Evolutionary conservation across 2,888 invertebrate genomes (phyloP), one percentile per base, ranked within the genome.

Genomic region (Microctonus hyperodae): DNA sequence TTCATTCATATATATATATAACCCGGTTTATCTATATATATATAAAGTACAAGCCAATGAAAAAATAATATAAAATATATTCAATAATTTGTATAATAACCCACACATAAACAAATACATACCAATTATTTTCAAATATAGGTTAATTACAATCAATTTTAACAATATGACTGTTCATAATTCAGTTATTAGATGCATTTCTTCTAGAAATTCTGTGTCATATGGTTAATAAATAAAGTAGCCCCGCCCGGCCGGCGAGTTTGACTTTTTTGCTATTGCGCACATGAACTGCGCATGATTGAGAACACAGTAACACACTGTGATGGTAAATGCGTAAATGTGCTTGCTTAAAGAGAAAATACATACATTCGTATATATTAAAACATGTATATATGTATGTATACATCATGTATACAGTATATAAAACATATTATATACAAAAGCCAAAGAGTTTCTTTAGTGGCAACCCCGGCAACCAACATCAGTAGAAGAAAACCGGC

Each of bases 231-330:
- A 25, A 51, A 51, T 23, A n/a, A 23, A 13, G 2, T 11, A 22
- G 50, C 60, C 60, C 60, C 60, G 35, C 60, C 60, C 60, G 60
- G 60, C 60, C 59, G 59, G 37, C 44, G 16, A n/a, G 20, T 3
- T 11, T 20, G 20, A n/a, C 2, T 28, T 22, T 9, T 16, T n/a
- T 4, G 3, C 44, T 7, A 20, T 6, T 44, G 44, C 44, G 44
- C 44, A 44, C 44, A 16, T 44, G 2, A 4, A 20, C n/a, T 44
- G 44, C 44, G 44, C 44, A 44, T 44, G 44, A 37, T 13, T 37
- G n/a, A n/a, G 37, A n/a, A n/a, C 37, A n/a, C 37, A 37, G 3
- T 2, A 5, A 13, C n/a, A 37, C n/a, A 37, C 13, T n/a, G n/a
- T 37, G n/a, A 2, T 11, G n/a, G n/a, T n/a, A n/a, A n/a, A n/a